Percentiles rank a stretch among this genome's conserved stretches.
Conservation (phyloP, 2,113 vertebrate species). For the Notiomystis cincta region DNA sequence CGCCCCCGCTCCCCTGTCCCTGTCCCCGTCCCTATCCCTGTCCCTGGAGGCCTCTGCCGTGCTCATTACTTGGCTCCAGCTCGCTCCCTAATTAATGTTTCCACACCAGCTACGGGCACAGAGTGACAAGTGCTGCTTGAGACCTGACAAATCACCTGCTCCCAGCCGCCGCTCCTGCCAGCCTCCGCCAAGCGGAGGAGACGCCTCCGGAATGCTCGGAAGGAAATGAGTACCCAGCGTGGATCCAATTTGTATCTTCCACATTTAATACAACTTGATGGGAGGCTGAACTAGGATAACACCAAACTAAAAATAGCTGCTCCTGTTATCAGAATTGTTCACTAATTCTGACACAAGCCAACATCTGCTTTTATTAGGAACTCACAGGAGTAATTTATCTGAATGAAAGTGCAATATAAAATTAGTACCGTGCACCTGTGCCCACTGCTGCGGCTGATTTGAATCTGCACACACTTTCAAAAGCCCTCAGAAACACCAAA, state of each 20-base stretch:
- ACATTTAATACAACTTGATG: slow-evolving; percentile 2
- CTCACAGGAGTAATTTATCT: slow-evolving; percentile 34
- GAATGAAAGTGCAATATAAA: slow-evolving; percentile 2
- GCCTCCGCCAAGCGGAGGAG: background rate
- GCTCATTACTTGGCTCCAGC: background rate
- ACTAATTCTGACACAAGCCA: slow-evolving; percentile 48
- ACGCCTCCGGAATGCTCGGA: background rate
- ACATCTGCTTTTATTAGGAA: slow-evolving; percentile 49
- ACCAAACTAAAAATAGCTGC: slow-evolving; percentile 36
- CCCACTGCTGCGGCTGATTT: background rate
- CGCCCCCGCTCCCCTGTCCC: too few relatives aligned
- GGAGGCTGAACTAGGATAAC: slow-evolving; percentile 31
- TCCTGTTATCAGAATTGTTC: slow-evolving; percentile 21
- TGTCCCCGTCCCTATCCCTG: too few relatives aligned
- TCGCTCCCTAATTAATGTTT: background rate
- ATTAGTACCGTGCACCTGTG: background rate
- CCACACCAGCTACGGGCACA: background rate
- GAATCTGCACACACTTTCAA: background rate
- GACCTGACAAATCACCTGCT: background rate
- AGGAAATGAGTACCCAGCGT: background rate
- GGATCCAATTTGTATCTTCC: background rate
- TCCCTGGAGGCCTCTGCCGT: background rate
- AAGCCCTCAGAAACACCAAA: background rate
- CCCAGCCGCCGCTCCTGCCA: background rate
- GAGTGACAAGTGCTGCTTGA: background rate